phyloP scores from a whole-genome alignment of 2,113 vertebrate species.

The Anseranas semipalmata region DNA sequence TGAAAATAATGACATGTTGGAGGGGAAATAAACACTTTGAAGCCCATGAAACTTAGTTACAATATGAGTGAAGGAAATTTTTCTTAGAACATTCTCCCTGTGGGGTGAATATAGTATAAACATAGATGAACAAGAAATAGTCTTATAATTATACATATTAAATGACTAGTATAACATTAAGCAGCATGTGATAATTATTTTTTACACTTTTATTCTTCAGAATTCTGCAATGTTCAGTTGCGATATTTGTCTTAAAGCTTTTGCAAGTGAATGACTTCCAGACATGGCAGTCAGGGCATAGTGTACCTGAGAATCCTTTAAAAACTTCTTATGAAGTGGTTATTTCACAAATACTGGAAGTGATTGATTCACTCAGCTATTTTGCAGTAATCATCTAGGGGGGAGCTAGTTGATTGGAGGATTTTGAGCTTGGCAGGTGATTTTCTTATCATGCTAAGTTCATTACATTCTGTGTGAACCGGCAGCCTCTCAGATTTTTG shows the following conservation, averaged over 20 bases:
- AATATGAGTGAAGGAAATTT: constrained; percentile 32
- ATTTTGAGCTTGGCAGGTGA: neutral
- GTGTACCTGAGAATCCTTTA: neutral
- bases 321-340: neutral
- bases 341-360: neutral
- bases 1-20: constrained; percentile 67
- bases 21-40: constrained; percentile 69
- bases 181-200: neutral
- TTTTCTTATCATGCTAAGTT: neutral
- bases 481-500: neutral
- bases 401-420: neutral
- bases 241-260: neutral
- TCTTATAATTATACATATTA: constrained; percentile 30
- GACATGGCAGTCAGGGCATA: neutral
- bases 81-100: neutral
- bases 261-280: neutral
- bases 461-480: neutral
- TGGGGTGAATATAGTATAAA: constrained; percentile 50
- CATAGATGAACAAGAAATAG: constrained; percentile 23
- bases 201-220: neutral
- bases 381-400: neutral
- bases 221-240: neutral
- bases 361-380: neutral
- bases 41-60: constrained; percentile 25
- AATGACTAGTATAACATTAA: constrained; percentile 5